Conservation (phyloP, 2,113 vertebrate genomes). For the Asarcornis scutulata region DNA sequence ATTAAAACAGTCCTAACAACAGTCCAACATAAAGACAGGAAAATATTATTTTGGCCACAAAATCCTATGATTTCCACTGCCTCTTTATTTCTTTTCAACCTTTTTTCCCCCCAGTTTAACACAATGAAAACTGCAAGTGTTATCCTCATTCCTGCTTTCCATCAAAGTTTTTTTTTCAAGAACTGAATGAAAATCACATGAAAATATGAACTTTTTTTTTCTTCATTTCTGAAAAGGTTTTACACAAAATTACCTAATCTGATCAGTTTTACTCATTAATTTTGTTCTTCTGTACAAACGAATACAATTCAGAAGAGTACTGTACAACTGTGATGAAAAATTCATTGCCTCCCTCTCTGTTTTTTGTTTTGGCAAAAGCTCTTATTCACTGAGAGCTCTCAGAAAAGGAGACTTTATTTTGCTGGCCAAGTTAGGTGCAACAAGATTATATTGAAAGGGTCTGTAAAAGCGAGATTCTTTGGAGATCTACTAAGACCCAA, state of each 20-base stretch:
- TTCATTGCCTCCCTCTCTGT: not conserved
- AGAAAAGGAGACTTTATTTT: not conserved
- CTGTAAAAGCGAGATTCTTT: not conserved
- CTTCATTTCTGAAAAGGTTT: not conserved
- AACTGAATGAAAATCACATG: not conserved
- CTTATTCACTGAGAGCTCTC: not conserved
- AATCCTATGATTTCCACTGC: not conserved
- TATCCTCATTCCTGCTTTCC: not conserved
- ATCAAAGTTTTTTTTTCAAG: not conserved
- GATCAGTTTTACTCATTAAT: not conserved
- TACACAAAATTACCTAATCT: not conserved
- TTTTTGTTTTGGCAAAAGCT: not conserved
- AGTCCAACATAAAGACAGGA: not conserved
- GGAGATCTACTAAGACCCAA: not conserved
- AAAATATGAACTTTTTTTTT: rapidly evolving
- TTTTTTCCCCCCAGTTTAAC: not conserved
- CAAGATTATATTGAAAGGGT: not conserved
- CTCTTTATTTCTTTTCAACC: not conserved
- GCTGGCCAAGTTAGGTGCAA: not conserved
- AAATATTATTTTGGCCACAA: not conserved
- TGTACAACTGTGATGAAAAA: not conserved
- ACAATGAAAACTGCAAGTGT: not conserved
- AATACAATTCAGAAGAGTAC: not conserved
- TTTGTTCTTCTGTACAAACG: not conserved
- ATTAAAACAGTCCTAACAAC: not conserved